Evolutionary conservation across 2,797 vertebrate genomes (phyloP), one percentile per base, ranked within the genome.

Genomic region (Myripristis jacobus): DNA sequence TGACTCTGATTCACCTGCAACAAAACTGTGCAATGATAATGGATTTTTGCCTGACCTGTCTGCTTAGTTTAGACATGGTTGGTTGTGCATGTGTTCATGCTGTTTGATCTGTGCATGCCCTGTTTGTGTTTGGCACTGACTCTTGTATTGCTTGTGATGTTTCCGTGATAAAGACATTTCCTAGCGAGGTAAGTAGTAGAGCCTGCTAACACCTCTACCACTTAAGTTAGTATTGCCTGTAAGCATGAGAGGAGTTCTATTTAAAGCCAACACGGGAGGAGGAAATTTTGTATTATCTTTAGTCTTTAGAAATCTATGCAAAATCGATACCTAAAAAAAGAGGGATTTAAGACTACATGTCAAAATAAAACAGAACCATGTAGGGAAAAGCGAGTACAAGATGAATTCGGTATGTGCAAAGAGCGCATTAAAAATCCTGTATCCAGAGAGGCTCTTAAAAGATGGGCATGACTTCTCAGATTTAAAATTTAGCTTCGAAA

Each of bases 401-500:
- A 13, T 43, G 24, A 61, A 43, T 63, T 46, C 64, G 0, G 16
- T 11, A 66, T 36, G 36, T 44, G 18, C 31, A 51, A 53, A 55
- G 50, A 38, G 44, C 25, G 31, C 41, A 62, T 75, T 78, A 27
- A 59, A 72, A 51, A 58, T 60, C 29, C 16, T 59, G 66, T 31
- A 54, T 66, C 29, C 27, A 6, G 6, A 3, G 4, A 48, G 59
- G 50, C 68, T 66, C 21, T 19, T 38, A 41, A 3, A 41, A 41
- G 19, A 50, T 55, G 53, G 34, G 31, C 29, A 11, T 41, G 19
- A 18, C 15, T 8, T 47, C 43, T 59, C 36, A 18, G 8, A 61
- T 66, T 85, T 82, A 34, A 75, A 58, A 70, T 75, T 53, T 87
- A 68, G 38, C 70, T 65, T 70, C 73, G 53, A 60, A 66, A 80